Percentiles rank a stretch among this genome's conserved stretches.
Evolutionary conservation across 2,797 vertebrate species (phyloP).

Genomic region (Danionella dracula): DNA sequence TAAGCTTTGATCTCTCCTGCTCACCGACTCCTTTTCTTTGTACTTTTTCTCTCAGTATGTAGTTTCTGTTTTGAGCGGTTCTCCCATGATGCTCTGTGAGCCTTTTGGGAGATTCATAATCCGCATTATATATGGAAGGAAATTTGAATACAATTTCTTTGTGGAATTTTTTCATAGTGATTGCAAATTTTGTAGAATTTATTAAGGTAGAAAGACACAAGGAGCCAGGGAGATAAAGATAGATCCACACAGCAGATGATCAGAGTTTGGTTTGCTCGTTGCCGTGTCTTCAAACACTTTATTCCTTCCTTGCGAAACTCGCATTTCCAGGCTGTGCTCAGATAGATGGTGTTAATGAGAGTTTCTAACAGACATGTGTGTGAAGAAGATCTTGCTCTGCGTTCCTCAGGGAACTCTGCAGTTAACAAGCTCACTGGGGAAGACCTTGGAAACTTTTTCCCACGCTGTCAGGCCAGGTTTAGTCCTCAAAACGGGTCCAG

Average conservation of each 20-base stretch:
- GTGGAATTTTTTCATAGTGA: slow-evolving; percentile 18
- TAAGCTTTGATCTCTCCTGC: slow-evolving; percentile 13
- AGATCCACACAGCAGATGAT: neutral
- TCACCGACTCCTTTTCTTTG: neutral
- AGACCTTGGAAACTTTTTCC: slow-evolving; percentile 36
- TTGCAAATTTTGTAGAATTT: neutral
- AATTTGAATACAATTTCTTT: slow-evolving; percentile 34
- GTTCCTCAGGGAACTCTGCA: slow-evolving; percentile 13
- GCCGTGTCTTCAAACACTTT: neutral
- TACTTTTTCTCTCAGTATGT: neutral
- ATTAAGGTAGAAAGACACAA: too few relatives aligned
- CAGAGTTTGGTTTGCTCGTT: neutral
- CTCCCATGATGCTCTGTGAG: slow-evolving; percentile 7
- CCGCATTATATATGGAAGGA: slow-evolving; percentile 17
- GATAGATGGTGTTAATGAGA: slow-evolving; percentile 32
- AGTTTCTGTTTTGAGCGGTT: neutral
- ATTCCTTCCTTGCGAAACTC: neutral
- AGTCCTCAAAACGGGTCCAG: neutral
- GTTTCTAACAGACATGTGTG: slow-evolving; percentile 26
- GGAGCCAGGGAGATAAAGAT: slow-evolving; percentile 14
- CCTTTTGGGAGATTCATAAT: slow-evolving; percentile 37
- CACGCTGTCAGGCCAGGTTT: slow-evolving; percentile 36
- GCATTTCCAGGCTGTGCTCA: slow-evolving; percentile 7
- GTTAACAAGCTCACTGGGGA: slow-evolving; percentile 37
- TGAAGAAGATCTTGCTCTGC: slow-evolving; percentile 21